Percentiles rank a stretch among this genome's conserved stretches.
Conservation (phyloP, 92 coral and sea anemone species). For the Heteractis magnifica region DNA sequence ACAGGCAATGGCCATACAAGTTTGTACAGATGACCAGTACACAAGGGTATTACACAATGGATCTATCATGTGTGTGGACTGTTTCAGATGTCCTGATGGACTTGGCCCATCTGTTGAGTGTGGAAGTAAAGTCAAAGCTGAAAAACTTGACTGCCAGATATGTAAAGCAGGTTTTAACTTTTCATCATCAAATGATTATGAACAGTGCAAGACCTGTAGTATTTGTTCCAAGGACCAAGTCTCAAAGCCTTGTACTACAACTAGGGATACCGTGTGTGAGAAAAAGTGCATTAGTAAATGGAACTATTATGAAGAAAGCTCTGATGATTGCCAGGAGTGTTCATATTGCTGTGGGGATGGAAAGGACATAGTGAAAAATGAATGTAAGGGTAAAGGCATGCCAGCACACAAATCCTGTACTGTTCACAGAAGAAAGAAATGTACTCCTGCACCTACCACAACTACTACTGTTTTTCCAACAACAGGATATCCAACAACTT, state of each 20-base stretch:
- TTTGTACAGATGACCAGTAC: conserved; percentile 23
- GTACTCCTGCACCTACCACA: conserved; percentile 31
- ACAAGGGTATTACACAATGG: neutral
- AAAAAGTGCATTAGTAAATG: conserved; percentile 14
- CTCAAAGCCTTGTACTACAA: conserved; percentile 22
- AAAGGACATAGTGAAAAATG: conserved; percentile 18
- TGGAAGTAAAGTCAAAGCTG: conserved; percentile 9
- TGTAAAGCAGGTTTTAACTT: conserved; percentile 25
- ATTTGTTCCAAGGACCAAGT: conserved; percentile 42
- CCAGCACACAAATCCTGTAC: conserved; percentile 57
- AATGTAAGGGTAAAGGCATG: conserved; percentile 60
- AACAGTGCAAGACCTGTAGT: conserved; percentile 30
- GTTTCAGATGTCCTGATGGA: conserved; percentile 40
- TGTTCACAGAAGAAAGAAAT: conserved; percentile 14
- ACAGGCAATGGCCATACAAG: neutral
- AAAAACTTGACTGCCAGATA: conserved; percentile 1
- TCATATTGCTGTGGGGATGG: conserved; percentile 62
- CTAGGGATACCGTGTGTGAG: conserved; percentile 23
- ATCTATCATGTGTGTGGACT: conserved; percentile 14
- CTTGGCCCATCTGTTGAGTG: conserved; percentile 22
- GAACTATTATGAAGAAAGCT: conserved; percentile 17
- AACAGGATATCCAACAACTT: neutral
- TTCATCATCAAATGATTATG: conserved; percentile 21
- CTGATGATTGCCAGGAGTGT: conserved; percentile 55
- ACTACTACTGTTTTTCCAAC: neutral